These are phyloP conservation scores for Dromius quadrimaculatus DNA, from an alignment of 2,888 invertebrate genomes.

Conservation along the genomic window DNA sequence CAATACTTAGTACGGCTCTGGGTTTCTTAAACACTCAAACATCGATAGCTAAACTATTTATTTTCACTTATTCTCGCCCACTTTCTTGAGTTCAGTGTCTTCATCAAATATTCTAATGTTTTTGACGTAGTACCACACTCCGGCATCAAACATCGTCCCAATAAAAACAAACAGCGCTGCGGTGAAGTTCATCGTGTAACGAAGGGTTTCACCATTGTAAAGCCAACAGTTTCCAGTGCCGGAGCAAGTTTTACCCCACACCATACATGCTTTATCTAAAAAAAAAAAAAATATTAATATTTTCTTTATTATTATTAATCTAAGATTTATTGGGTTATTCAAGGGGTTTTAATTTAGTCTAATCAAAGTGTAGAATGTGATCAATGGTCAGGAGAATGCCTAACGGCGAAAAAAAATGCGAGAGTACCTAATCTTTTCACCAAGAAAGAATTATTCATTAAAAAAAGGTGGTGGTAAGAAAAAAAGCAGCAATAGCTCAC, in stretches of 20 bases:
- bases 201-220: conserved; percentile 75
- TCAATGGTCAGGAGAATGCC: no score
- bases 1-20: conserved; percentile 13
- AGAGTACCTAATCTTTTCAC: no score
- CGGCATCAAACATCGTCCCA: conserved; percentile 75
- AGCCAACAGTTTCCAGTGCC: conserved; percentile 81
- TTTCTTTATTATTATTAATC: no score
- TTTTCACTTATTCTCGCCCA: conserved; percentile 52
- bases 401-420: no score
- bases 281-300: conserved; percentile 45
- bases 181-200: conserved; percentile 75
- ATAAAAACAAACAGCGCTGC: conserved; percentile 75
- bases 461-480: no score
- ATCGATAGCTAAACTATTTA: not conserved
- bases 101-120: conserved; percentile 78
- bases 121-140: conserved; percentile 78
- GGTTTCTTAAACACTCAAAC: not conserved
- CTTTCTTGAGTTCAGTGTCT: conserved; percentile 68
- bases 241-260: conserved; percentile 81
- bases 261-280: conserved; percentile 75
- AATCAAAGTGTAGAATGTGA: no score
- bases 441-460: no score
- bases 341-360: no score
- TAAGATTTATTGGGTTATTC: no score
- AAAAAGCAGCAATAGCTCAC: no score